These are phyloP conservation scores for Pteruthius melanotis DNA, from an alignment of 2,113 vertebrate species.

Conservation along the genomic window DNA sequence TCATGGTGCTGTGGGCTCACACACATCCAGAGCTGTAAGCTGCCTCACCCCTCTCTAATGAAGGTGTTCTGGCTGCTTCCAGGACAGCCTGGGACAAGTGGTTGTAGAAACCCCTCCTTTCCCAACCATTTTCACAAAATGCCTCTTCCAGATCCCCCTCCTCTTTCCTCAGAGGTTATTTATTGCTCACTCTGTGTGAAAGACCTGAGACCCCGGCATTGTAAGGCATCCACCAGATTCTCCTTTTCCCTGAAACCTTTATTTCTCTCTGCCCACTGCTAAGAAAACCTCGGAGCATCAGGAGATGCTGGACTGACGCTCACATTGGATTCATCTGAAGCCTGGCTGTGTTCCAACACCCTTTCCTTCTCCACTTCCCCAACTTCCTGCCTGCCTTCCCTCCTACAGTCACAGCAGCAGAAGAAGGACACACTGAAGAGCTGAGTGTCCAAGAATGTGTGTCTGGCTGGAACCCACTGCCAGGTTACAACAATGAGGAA, in stretches of 20 bases:
- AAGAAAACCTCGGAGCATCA: not conserved
- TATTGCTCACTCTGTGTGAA: not conserved
- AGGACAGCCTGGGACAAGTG: not conserved
- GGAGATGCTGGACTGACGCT: not conserved
- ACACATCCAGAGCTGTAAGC: not conserved
- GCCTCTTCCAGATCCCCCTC: not conserved
- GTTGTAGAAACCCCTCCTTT: not conserved
- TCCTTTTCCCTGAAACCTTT: not conserved
- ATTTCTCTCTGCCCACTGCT: not conserved
- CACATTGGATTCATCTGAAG: not conserved
- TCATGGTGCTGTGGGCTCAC: not conserved
- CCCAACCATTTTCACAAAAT: not conserved
- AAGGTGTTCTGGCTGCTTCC: not conserved
- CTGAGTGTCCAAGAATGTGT: not conserved
- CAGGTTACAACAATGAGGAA: not conserved
- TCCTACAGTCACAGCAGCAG: not conserved
- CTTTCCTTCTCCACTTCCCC: not conserved
- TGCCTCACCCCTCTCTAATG: fast-evolving
- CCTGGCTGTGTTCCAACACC: not conserved
- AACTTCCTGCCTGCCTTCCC: not conserved
- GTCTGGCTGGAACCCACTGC: not conserved
- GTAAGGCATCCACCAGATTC: not conserved
- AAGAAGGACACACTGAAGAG: not conserved
- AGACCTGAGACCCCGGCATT: not conserved
- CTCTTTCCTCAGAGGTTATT: not conserved